Evolutionary conservation across 1,140 invertebrate species (phyloP).

Genomic region (Theocolax elegans): DNA sequence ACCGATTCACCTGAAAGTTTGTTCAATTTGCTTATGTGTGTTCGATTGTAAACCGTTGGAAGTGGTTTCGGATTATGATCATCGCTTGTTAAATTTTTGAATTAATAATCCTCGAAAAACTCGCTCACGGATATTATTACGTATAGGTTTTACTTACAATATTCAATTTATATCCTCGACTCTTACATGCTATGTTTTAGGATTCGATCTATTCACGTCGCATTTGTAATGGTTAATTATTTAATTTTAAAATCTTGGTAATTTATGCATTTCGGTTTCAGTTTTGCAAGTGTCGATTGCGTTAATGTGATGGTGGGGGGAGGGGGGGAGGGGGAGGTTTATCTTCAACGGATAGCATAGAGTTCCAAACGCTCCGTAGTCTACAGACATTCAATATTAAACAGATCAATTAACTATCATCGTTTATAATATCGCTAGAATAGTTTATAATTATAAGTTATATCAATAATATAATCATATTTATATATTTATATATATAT

Average conservation of each 20-base stretch:
- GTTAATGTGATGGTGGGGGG: slow-evolving; percentile 30
- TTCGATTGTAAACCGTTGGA: slow-evolving; percentile 22
- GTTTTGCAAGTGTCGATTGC: slow-evolving; percentile 40
- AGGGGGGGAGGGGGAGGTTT: slow-evolving; percentile 37
- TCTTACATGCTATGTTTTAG: slow-evolving; percentile 28
- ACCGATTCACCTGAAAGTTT: slow-evolving; percentile 15
- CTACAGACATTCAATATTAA: slow-evolving; percentile 69
- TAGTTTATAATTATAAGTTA: slow-evolving; percentile 67
- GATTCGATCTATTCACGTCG: slow-evolving; percentile 12
- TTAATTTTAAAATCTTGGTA: not conserved
- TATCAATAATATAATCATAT: slow-evolving; percentile 69
- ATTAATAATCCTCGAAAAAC: slow-evolving; percentile 20
- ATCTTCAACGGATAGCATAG: slow-evolving; percentile 64
- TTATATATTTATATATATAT: slow-evolving; percentile 55
- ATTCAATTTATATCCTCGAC: slow-evolving; percentile 5
- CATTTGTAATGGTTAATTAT: slow-evolving; percentile 18
- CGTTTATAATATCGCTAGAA: slow-evolving; percentile 66
- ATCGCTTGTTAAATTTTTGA: not conserved
- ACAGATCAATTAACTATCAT: slow-evolving; percentile 68
- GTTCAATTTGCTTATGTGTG: slow-evolving; percentile 15
- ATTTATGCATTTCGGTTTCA: slow-evolving; percentile 17
- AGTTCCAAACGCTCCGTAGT: slow-evolving; percentile 69
- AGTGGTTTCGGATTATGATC: not conserved
- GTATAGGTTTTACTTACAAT: not conserved
- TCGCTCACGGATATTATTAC: slow-evolving; percentile 31